phyloP scores from a whole-genome alignment of 2,888 invertebrate genomes.

The Scrobipalpa atriplicella region DNA sequence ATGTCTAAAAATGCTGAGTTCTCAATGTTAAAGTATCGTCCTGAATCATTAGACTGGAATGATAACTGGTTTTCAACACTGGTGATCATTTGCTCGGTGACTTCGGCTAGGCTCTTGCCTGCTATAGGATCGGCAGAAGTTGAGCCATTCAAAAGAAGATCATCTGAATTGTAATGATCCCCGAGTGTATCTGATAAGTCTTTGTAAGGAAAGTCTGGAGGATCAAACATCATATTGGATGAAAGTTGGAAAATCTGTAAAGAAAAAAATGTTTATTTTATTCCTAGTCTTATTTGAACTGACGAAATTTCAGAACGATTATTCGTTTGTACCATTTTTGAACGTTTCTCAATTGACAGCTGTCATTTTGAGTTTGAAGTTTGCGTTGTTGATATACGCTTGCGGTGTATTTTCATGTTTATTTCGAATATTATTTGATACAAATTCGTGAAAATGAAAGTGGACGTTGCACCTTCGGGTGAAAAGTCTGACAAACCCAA shows the following conservation, averaged over 20 bases:
- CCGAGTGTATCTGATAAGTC: constrained; percentile 59
- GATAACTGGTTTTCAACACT: constrained; percentile 57
- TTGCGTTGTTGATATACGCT: constrained; percentile 38
- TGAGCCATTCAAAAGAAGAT: constrained; percentile 51
- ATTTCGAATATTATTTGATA: constrained; percentile 33
- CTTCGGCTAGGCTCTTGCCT: constrained; percentile 44
- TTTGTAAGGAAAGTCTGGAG: constrained; percentile 74
- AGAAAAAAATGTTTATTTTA: background rate
- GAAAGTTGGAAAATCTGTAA: constrained; percentile 29
- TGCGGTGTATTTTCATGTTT: constrained; percentile 37
- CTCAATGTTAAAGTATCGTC: constrained; percentile 60
- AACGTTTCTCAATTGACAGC: constrained; percentile 21
- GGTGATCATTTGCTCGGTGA: constrained; percentile 49
- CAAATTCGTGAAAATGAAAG: constrained; percentile 58
- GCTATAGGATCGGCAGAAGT: constrained; percentile 31
- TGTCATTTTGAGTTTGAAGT: constrained; percentile 32
- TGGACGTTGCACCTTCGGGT: constrained; percentile 52
- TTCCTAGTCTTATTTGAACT: background rate
- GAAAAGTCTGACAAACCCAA: constrained; percentile 78
- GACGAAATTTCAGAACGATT: constrained; percentile 12
- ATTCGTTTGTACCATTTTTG: background rate
- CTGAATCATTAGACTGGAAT: constrained; percentile 62
- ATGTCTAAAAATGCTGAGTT: constrained; percentile 43
- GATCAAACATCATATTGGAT: constrained; percentile 72
- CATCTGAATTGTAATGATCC: constrained; percentile 63